Evolutionary conservation across 2,888 invertebrate species (phyloP), one percentile per base, ranked within the genome.

Genomic region (Lamellibrachia satsuma): DNA sequence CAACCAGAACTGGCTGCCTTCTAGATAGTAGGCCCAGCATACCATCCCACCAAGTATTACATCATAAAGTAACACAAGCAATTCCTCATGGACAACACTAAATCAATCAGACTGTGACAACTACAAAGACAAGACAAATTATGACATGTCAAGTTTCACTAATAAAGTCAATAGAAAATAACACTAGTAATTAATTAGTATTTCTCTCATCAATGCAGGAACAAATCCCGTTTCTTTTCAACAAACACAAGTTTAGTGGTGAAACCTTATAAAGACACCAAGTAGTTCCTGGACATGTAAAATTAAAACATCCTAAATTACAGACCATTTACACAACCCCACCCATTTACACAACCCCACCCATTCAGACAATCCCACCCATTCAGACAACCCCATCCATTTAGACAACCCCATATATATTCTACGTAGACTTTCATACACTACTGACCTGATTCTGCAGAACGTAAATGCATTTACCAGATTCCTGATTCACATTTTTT

Each of bases 1-100:
- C 75, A 75, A 75, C n/a, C 75, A 22, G 22, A 15, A 15, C 15
- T 39, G 22, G 11, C 15, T 9, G 1, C 75, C 3, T 11, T 55
- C 55, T 55, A 75, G 75, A 75, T 75, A 75, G 75, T n/a, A n/a
- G 75, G 75, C 75, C 75, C 15, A n/a, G 75, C 75, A 75, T 75
- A 11, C n/a, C 22, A 22, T 4, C 75, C 11, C 15, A 60, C 60
- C 4, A 11, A 22, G 75, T 75, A 15, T 75, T 75, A 75, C n/a
- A 75, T 75, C 75, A 75, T 75, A 75, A 22, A 15, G 22, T 75
- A 22, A 11, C 75, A 75, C 6, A 11, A 75, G 22, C 15, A 11
- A 75, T 75, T 22, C 4, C 22, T 75, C 22, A 3, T n/a, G 15
- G 75, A 75, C 75, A 75, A 75, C 75, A 22, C 75, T 75, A 75